Evolutionary conservation across 2,797 vertebrate species (phyloP).

Genomic region (Dendrocincla fuliginosa): DNA sequence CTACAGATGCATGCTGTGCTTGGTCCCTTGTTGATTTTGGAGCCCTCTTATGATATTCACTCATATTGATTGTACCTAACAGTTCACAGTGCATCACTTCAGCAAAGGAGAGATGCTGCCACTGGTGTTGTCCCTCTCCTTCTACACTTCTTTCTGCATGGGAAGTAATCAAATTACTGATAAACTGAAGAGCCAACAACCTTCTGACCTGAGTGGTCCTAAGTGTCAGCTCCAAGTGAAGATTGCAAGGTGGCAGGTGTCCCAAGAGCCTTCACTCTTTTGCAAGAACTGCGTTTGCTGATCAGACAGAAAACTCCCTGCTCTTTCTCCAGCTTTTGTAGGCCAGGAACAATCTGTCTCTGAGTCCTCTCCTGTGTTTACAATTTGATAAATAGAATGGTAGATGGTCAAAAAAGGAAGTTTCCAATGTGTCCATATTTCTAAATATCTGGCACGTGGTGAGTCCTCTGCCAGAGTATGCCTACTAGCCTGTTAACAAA

Average conservation of each 20-base stretch:
- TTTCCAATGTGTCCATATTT: constrained; percentile 29
- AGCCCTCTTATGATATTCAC: neutral
- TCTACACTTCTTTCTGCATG: neutral
- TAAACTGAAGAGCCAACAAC: neutral
- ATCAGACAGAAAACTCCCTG: neutral
- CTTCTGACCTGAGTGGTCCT: neutral
- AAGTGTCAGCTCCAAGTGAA: neutral
- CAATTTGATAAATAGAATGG: neutral
- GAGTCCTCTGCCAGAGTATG: constrained; percentile 63
- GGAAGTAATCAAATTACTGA: neutral
- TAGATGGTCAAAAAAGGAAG: constrained; percentile 69
- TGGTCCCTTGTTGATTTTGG: neutral
- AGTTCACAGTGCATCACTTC: neutral
- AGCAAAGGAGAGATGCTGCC: neutral
- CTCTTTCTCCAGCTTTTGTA: neutral
- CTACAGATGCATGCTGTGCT: neutral
- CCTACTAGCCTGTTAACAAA: constrained; percentile 57
- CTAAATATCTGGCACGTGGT: constrained; percentile 45
- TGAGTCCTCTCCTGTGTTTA: neutral
- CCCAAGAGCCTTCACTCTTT: neutral
- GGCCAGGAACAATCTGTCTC: neutral
- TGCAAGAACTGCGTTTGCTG: neutral
- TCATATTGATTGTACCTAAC: neutral
- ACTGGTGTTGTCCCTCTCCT: neutral
- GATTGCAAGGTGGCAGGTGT: neutral